These are phyloP conservation scores for Tonatia bakeri DNA, from an alignment of 2,113 vertebrate species.

Conservation along the genomic window DNA sequence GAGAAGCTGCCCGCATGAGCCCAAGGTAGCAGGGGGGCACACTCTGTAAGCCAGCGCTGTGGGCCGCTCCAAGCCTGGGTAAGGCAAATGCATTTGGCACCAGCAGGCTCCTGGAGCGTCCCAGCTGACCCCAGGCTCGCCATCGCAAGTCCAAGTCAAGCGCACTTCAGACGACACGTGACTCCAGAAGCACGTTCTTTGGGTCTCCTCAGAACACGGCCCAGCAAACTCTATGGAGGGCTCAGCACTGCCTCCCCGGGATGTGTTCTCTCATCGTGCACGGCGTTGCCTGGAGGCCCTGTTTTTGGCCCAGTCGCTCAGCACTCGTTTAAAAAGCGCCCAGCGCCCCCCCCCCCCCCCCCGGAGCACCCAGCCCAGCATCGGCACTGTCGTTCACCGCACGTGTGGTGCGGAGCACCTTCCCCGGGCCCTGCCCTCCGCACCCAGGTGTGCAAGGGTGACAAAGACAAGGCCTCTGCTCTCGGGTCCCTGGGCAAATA, in stretches of 20 bases:
- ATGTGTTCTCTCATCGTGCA: background rate
- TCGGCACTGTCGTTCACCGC: background rate
- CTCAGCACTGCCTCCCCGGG: background rate
- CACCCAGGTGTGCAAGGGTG: background rate
- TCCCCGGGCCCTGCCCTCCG: background rate
- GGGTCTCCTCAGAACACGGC: slow-evolving; percentile 70
- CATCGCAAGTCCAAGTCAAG: slow-evolving; percentile 66
- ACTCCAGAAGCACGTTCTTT: slow-evolving; percentile 76
- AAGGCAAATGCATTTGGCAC: background rate
- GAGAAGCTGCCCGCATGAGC: background rate
- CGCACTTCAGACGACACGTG: slow-evolving; percentile 70
- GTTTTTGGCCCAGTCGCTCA: background rate
- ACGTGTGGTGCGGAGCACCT: background rate
- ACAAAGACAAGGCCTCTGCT: background rate
- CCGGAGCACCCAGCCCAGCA: background rate
- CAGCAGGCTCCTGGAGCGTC: slow-evolving; percentile 29
- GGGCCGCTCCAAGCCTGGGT: background rate
- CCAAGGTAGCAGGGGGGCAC: background rate
- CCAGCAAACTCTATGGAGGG: background rate
- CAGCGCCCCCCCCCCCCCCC: too few species aligned
- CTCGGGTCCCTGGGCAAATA: background rate
- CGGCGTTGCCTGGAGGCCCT: background rate
- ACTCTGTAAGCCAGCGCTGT: background rate
- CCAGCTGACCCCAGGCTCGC: slow-evolving; percentile 57
- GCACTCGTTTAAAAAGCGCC: background rate